Evolutionary conservation across 2,888 invertebrate genomes (phyloP).

Genomic region (Apamea crenata): DNA sequence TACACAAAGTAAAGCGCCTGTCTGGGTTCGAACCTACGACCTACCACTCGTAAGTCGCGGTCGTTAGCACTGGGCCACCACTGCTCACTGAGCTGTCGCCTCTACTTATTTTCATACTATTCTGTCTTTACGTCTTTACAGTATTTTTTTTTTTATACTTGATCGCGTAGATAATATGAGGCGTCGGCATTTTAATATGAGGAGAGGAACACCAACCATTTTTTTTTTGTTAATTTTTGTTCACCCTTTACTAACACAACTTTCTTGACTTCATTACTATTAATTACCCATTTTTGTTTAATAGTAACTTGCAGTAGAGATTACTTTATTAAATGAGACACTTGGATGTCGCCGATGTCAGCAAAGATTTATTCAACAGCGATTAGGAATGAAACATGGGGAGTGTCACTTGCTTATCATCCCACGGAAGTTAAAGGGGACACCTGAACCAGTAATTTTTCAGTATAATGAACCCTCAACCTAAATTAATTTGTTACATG

Average conservation of each 20-base stretch:
- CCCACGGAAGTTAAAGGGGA: slow-evolving; percentile 45
- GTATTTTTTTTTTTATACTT: not conserved
- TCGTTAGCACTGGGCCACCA: no score
- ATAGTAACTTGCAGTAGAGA: slow-evolving; percentile 2
- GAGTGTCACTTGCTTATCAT: slow-evolving; percentile 50
- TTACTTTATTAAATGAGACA: slow-evolving; percentile 47
- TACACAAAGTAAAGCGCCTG: no score
- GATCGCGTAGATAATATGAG: not conserved
- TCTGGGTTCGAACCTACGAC: no score
- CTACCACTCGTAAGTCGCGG: no score
- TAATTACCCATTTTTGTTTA: slow-evolving; percentile 10
- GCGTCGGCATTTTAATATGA: not conserved
- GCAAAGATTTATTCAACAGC: slow-evolving; percentile 47
- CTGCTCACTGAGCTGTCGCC: no score
- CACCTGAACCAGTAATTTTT: slow-evolving; percentile 24
- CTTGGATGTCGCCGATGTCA: not conserved
- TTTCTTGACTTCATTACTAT: not conserved
- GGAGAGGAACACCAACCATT: not conserved
- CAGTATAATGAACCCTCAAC: not conserved
- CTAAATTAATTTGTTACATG: not conserved
- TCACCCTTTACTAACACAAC: not conserved
- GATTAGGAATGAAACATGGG: slow-evolving; percentile 54
- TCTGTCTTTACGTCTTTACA: not conserved
- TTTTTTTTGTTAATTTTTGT: not conserved
- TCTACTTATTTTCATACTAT: not conserved